phyloP scores from a whole-genome alignment of 2,888 invertebrate species.

The Lepidocyrtoides sp. region DNA sequence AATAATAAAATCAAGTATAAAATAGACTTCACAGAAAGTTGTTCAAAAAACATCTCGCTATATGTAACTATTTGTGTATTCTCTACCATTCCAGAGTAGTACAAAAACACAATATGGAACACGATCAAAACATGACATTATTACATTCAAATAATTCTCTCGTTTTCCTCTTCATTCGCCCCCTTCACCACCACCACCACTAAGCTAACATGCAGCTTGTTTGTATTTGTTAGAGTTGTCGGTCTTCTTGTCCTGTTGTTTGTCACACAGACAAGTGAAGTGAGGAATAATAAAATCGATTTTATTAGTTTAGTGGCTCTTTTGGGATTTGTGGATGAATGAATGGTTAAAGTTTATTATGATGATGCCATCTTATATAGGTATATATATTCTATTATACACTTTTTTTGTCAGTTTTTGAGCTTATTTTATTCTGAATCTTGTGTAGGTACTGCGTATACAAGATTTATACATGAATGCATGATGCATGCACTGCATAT shows the following conservation, averaged over 20 bases:
- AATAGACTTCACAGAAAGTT: background rate
- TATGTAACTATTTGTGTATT: background rate
- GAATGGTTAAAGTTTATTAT: conserved; percentile 33
- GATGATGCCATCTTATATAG: background rate
- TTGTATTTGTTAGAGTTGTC: conserved; percentile 12
- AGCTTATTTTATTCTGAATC: background rate
- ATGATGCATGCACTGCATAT: conserved; percentile 41
- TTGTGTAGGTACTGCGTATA: too few species aligned
- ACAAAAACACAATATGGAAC: background rate
- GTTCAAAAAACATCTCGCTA: background rate
- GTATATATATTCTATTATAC: too few species aligned
- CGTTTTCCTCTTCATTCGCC: conserved; percentile 52
- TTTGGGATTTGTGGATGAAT: conserved; percentile 80
- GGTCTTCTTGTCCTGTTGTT: conserved; percentile 53
- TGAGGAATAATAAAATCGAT: conserved; percentile 83
- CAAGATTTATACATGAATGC: too few species aligned
- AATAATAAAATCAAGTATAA: conserved; percentile 18
- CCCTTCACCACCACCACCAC: conserved; percentile 27
- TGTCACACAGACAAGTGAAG: conserved; percentile 59
- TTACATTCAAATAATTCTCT: conserved; percentile 78
- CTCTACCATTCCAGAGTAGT: background rate
- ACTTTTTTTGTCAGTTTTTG: background rate
- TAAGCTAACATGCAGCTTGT: conserved; percentile 1
- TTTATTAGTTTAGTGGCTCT: conserved; percentile 84
- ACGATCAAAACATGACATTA: conserved; percentile 67